These are phyloP conservation scores for Sesamia nonagrioides DNA, from an alignment of 1,140 invertebrate genomes.

Conservation along the genomic window DNA sequence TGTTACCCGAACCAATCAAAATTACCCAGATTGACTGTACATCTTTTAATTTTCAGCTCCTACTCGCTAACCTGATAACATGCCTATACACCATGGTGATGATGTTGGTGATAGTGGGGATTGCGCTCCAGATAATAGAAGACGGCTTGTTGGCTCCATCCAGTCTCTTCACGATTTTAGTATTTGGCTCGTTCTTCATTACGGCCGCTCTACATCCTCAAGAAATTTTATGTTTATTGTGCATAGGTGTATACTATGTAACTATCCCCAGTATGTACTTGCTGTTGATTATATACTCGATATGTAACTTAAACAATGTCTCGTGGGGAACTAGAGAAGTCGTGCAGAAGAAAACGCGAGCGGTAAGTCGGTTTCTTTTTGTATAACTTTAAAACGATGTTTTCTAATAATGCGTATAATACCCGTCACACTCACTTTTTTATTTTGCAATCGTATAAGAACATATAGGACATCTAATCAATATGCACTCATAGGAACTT, in stretches of 20 bases:
- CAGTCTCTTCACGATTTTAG: constrained; percentile 92
- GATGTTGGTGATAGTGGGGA: constrained; percentile 97
- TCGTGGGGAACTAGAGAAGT: constrained; percentile 96
- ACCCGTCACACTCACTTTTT: no score
- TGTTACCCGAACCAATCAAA: no score
- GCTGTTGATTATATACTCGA: constrained; percentile 96
- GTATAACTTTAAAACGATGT: constrained; percentile 33
- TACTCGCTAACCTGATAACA: constrained; percentile 97
- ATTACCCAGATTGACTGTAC: no score
- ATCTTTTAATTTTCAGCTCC: constrained; percentile 90
- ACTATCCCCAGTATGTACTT: constrained; percentile 98
- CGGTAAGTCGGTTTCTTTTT: constrained; percentile 86
- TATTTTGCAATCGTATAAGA: no score
- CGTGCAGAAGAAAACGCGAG: constrained; percentile 91
- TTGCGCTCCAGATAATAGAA: constrained; percentile 93
- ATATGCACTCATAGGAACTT: constrained; percentile 89
- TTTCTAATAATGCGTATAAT: no score
- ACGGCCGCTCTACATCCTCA: constrained; percentile 94
- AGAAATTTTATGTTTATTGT: constrained; percentile 93
- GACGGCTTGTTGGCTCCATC: constrained; percentile 94
- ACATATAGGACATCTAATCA: no score
- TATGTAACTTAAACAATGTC: constrained; percentile 96
- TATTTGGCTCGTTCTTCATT: constrained; percentile 82
- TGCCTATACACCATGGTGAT: constrained; percentile 97
- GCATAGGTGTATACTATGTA: constrained; percentile 95